phyloP scores from a whole-genome alignment of 2,888 invertebrate species.

The Galerucella pusilla region DNA sequence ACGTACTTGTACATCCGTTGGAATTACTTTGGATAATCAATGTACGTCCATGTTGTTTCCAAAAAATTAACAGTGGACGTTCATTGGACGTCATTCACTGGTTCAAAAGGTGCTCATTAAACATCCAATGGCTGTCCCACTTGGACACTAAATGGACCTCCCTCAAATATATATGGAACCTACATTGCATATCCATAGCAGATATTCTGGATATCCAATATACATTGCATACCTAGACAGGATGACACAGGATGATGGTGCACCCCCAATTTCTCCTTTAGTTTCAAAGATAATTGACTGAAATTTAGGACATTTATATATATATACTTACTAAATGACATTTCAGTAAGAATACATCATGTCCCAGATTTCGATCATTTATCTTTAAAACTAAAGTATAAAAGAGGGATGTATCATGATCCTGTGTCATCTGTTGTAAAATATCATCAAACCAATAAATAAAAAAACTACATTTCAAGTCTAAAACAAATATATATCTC shows the following conservation, averaged over 20 bases:
- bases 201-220: background rate
- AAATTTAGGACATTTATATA: no score
- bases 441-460: background rate
- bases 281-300: background rate
- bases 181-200: background rate
- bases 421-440: background rate
- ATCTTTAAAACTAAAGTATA: no score
- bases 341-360: no score
- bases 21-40: background rate
- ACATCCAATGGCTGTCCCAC: no score
- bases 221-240: background rate
- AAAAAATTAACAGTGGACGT: background rate
- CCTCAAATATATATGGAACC: background rate
- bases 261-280: background rate
- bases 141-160: no score
- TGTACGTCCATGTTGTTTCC: background rate
- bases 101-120: background rate
- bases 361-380: no score
- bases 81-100: background rate
- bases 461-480: background rate
- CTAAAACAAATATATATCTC: no score
- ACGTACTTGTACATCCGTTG: background rate
- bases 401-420: background rate
- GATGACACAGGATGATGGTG: background rate
- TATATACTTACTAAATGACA: no score